These are phyloP conservation scores for Electrona antarctica DNA, from an alignment of 2,113 vertebrate species.

Conservation along the genomic window DNA sequence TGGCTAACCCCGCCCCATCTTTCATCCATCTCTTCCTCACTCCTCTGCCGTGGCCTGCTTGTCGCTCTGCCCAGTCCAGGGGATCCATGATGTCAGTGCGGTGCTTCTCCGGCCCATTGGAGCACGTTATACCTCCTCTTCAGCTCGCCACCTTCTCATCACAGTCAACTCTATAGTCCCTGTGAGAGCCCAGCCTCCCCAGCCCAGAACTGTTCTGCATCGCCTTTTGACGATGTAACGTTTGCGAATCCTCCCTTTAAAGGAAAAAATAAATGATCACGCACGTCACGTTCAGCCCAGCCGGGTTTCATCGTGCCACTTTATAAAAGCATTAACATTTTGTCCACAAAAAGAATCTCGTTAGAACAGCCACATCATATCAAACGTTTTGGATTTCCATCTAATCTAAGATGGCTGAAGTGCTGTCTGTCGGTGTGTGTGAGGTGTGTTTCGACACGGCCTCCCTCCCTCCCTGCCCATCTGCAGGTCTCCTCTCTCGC, in stretches of 20 bases:
- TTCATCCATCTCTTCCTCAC: not conserved
- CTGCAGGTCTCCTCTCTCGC: constrained; percentile 1
- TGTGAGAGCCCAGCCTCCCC: not conserved
- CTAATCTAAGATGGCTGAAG: constrained; percentile 1
- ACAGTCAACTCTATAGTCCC: not conserved
- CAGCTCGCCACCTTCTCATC: not conserved
- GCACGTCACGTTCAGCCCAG: not conserved
- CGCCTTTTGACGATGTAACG: not conserved
- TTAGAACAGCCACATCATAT: constrained; percentile 16
- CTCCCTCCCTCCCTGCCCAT: constrained; percentile 25
- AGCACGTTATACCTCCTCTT: constrained; percentile 23
- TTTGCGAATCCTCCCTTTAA: constrained; percentile 9
- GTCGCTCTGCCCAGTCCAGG: constrained; percentile 35
- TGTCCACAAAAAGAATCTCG: not conserved
- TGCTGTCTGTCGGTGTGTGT: not conserved
- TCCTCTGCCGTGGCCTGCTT: constrained; percentile 9
- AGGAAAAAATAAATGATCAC: not conserved
- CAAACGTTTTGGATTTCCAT: constrained; percentile 24
- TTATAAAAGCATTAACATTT: not conserved
- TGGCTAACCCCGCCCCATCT: constrained; percentile 23
- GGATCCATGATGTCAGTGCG: constrained; percentile 28
- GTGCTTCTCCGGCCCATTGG: constrained; percentile 21
- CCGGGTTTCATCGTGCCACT: constrained; percentile 6
- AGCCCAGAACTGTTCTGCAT: not conserved
- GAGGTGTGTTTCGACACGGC: constrained; percentile 3